A percentile compares a stretch with the other conserved stretches of the same genome.
Evolutionary conservation across 2,797 vertebrate genomes (phyloP).

Genomic region (Pantherophis alleghaniensis): DNA sequence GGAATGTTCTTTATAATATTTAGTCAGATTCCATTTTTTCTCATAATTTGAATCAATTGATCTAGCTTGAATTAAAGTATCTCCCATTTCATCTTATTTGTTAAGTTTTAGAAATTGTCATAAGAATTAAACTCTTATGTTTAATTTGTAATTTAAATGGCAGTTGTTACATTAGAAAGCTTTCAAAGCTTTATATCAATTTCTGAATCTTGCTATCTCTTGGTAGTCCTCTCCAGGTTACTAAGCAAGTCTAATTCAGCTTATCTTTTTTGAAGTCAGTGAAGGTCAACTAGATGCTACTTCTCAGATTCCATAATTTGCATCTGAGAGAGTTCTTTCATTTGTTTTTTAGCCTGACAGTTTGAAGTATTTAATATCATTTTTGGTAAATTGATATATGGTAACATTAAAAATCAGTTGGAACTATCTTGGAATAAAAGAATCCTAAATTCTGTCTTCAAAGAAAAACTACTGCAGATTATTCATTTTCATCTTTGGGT

Average conservation of each 20-base stretch:
- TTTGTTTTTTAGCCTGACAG: not conserved
- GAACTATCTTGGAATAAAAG: not conserved
- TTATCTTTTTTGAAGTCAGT: not conserved
- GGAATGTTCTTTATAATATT: not conserved
- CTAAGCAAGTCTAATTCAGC: not conserved
- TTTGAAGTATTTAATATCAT: not conserved
- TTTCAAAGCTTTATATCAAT: not conserved
- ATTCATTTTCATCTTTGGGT: not conserved
- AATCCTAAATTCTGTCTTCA: not conserved
- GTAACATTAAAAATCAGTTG: not conserved
- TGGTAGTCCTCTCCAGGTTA: not conserved
- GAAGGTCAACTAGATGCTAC: not conserved
- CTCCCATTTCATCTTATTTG: not conserved
- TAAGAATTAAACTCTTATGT: not conserved
- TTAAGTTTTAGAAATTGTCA: not conserved
- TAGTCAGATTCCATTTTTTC: not conserved
- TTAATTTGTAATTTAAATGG: not conserved
- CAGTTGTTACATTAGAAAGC: not conserved
- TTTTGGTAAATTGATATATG: not conserved
- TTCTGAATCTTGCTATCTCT: not conserved
- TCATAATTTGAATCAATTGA: not conserved
- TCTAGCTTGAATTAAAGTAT: not conserved
- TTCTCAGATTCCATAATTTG: not conserved
- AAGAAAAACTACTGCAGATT: not conserved
- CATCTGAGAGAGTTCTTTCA: not conserved